phyloP scores from a whole-genome alignment of 2,113 vertebrate genomes.

The Anhinga anhinga region DNA sequence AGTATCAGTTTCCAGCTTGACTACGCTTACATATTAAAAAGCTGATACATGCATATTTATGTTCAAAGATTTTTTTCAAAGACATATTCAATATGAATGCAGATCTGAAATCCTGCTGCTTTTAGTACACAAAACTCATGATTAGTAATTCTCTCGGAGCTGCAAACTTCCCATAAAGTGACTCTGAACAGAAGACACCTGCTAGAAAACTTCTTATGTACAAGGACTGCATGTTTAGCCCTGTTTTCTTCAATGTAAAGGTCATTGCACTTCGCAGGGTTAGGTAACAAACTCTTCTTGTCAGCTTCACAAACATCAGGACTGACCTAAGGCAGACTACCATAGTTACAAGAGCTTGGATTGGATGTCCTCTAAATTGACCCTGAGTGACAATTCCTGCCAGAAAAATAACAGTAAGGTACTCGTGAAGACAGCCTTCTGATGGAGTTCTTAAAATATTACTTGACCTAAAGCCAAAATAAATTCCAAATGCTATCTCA shows the following conservation, averaged over 20 bases:
- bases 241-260: not conserved
- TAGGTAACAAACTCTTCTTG: slow-evolving; percentile 47
- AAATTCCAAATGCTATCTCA: not conserved
- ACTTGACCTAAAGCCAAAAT: slow-evolving; percentile 17
- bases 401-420: slow-evolving; percentile 51
- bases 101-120: not conserved
- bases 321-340: slow-evolving; percentile 43
- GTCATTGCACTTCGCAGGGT: not conserved
- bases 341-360: not conserved
- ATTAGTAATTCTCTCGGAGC: not conserved
- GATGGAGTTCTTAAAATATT: slow-evolving; percentile 42
- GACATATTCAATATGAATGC: not conserved
- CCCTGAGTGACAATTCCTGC: slow-evolving; percentile 46
- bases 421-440: slow-evolving; percentile 2
- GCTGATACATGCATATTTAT: not conserved
- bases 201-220: not conserved
- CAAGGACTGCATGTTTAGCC: not conserved
- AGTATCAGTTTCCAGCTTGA: not conserved
- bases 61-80: not conserved
- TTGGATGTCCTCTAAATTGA: not conserved
- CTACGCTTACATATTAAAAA: not conserved
- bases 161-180: not conserved
- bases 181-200: not conserved
- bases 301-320: slow-evolving; percentile 46
- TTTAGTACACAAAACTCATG: not conserved